Conservation (phyloP, 2,113 vertebrate species). For the Martes martes region DNA sequence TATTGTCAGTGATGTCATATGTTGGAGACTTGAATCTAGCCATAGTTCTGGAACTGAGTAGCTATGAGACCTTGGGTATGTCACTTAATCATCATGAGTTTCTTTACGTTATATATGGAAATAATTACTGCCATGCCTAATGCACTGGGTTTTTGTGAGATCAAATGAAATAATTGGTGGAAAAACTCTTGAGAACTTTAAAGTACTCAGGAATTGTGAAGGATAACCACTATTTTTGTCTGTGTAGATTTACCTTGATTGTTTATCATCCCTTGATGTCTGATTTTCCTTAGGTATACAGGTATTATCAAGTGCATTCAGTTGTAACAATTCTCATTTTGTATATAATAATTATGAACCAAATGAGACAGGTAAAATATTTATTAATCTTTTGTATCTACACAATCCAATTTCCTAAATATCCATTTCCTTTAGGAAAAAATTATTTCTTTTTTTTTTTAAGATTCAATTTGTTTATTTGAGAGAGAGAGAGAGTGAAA, state of each 20-base stretch:
- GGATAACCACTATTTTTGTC: background rate
- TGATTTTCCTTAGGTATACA: background rate
- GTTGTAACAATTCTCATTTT: background rate
- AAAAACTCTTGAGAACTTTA: background rate
- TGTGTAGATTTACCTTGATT: conserved; percentile 1
- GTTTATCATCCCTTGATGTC: background rate
- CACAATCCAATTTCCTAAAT: background rate
- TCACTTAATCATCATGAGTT: background rate
- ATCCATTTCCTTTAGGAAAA: background rate
- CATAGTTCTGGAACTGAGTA: background rate
- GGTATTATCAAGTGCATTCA: background rate
- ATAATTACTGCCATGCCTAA: background rate
- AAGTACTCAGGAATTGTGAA: background rate
- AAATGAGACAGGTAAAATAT: background rate
- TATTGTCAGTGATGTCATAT: background rate
- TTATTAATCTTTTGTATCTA: background rate
- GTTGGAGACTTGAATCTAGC: background rate
- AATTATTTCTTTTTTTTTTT: background rate
- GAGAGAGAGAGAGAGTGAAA: too few species aligned
- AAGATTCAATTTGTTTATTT: too few species aligned
- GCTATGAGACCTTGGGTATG: background rate
- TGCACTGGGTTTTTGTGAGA: background rate
- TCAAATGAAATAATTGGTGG: background rate
- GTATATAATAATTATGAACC: background rate
- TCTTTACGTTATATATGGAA: background rate